Evolutionary conservation across 2,888 invertebrate genomes (phyloP).

Genomic region (Mactromeris polynyma): DNA sequence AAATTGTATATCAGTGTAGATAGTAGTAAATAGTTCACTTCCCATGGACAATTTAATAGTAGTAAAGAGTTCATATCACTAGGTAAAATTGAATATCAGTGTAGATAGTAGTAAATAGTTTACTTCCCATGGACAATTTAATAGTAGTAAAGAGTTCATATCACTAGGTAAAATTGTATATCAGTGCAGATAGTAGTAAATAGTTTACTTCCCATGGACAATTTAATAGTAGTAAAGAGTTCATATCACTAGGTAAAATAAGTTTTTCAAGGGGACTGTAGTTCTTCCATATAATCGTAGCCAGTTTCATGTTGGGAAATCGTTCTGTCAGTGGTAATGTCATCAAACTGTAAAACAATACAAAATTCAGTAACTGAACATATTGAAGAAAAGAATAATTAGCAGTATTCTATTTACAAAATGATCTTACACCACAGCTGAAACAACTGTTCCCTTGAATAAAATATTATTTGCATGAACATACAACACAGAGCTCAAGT

Average conservation of each 20-base stretch:
- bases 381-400: too few species aligned
- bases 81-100: neutral
- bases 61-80: neutral
- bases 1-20: neutral
- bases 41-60: neutral
- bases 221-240: neutral
- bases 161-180: neutral
- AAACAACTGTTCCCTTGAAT: too few species aligned
- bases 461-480: too few species aligned
- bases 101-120: neutral
- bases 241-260: neutral
- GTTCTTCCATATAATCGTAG: slow-evolving; percentile 85
- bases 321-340: slow-evolving; percentile 85
- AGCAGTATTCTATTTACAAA: too few species aligned
- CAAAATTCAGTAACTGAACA: neutral
- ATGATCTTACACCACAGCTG: too few species aligned
- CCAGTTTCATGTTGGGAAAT: slow-evolving; percentile 84
- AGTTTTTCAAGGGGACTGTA: slow-evolving; percentile 70
- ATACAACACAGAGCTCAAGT: too few species aligned
- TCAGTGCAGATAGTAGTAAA: neutral
- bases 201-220: neutral
- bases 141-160: too few species aligned
- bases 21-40: neutral
- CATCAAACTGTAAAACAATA: slow-evolving; percentile 81
- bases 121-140: neutral